These are phyloP conservation scores for Drosophila lini DNA, from an alignment of 1,140 invertebrate species.

Conservation along the genomic window DNA sequence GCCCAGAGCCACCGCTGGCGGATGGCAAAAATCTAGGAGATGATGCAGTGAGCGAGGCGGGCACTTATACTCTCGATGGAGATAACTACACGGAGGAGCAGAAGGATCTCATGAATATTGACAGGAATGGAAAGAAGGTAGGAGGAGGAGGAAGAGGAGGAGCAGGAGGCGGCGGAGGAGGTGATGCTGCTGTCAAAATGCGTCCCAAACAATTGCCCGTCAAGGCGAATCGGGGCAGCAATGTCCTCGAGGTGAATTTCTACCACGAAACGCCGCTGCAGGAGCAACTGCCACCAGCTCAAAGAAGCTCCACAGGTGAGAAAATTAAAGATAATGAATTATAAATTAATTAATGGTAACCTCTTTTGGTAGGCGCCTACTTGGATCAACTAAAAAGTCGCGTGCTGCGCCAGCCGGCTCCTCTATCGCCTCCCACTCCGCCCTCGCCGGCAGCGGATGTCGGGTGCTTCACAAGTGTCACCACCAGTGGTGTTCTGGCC, in stretches of 20 bases:
- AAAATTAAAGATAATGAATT: fast-evolving
- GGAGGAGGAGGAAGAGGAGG: conserved; percentile 12
- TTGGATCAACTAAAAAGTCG: conserved; percentile 87
- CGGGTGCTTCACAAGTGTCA: conserved; percentile 87
- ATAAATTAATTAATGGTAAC: background rate
- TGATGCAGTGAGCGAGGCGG: conserved; percentile 89
- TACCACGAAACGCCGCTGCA: conserved; percentile 85
- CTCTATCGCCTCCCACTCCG: conserved; percentile 56
- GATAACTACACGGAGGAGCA: conserved; percentile 93
- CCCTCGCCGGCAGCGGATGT: conserved; percentile 80
- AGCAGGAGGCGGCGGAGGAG: conserved; percentile 6
- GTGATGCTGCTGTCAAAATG: conserved; percentile 33
- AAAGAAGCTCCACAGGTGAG: conserved; percentile 49
- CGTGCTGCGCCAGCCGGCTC: conserved; percentile 83
- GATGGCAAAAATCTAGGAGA: conserved; percentile 61
- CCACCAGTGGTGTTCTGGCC: conserved; percentile 87
- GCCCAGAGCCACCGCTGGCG: conserved; percentile 75
- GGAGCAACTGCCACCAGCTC: conserved; percentile 54
- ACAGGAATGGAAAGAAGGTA: conserved; percentile 80
- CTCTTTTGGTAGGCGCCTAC: conserved; percentile 84
- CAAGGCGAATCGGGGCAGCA: conserved; percentile 81
- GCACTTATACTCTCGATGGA: conserved; percentile 94
- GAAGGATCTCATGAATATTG: conserved; percentile 94
- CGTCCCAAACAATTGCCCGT: conserved; percentile 69
- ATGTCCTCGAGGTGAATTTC: conserved; percentile 87